Percentiles rank a stretch among this genome's conserved stretches.
Evolutionary conservation across 2,113 vertebrate species (phyloP).

Genomic region (Lucifuga dentata): DNA sequence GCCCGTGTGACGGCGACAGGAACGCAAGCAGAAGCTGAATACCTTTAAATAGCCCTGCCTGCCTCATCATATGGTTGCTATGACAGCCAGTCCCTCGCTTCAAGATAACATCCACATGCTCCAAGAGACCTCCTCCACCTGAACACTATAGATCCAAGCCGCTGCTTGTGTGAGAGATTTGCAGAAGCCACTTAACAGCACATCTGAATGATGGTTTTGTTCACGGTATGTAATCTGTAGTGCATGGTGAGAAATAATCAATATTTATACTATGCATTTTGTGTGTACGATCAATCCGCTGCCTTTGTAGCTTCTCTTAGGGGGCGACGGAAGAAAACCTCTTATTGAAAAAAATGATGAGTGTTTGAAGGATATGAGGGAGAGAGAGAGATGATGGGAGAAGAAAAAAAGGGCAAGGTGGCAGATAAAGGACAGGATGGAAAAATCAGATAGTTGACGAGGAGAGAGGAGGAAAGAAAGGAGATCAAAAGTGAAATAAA

Average conservation of each 20-base stretch:
- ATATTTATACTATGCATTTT: conserved; percentile 32
- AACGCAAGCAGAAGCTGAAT: conserved; percentile 77
- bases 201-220: conserved; percentile 40
- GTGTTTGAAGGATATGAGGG: conserved; percentile 10
- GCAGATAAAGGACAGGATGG: conserved; percentile 11
- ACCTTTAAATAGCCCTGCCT: conserved; percentile 82
- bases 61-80: conserved; percentile 83
- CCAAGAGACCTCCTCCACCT: conserved; percentile 68
- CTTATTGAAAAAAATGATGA: conserved; percentile 2
- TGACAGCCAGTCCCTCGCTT: conserved; percentile 78
- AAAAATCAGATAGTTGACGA: conserved; percentile 30
- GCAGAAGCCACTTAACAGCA: conserved; percentile 30
- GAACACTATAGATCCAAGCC: conserved; percentile 59
- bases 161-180: conserved; percentile 29
- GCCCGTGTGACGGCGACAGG: conserved; percentile 67
- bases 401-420: conserved; percentile 3
- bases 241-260: conserved; percentile 37
- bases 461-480: too few relatives aligned
- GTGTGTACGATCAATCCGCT: conserved; percentile 22
- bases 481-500: conserved; percentile 72
- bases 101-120: conserved; percentile 76
- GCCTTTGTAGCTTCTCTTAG: not conserved
- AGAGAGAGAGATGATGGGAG: not conserved
- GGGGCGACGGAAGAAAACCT: conserved; percentile 1
- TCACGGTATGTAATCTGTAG: not conserved